Conservation (phyloP, 1,140 invertebrate species). For the Ylistrum balloti region DNA sequence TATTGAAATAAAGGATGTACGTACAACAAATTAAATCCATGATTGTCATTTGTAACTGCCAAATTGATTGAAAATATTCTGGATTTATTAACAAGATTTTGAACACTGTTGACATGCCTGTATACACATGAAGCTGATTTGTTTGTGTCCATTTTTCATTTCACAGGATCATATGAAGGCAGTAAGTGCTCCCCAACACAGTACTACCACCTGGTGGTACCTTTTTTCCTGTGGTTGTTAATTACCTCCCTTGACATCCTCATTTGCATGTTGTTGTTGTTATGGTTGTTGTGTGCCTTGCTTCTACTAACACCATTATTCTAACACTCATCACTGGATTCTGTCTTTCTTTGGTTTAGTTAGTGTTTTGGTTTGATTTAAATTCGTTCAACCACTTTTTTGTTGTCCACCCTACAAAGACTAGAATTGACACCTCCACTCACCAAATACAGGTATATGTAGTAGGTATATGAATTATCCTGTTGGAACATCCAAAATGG, state of each 20-base stretch:
- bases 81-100: neutral
- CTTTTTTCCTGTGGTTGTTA: neutral
- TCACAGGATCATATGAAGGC: slow-evolving; percentile 37
- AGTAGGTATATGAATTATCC: too few relatives aligned
- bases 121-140: slow-evolving; percentile 1
- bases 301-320: neutral
- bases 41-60: too few relatives aligned
- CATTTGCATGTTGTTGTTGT: slow-evolving; percentile 27
- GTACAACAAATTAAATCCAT: too few relatives aligned
- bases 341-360: neutral
- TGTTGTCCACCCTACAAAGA: neutral
- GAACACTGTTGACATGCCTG: neutral
- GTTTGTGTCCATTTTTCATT: slow-evolving; percentile 34
- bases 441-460: too few relatives aligned
- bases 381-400: neutral
- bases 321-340: neutral
- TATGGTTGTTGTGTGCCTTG: slow-evolving; percentile 2
- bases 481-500: too few relatives aligned
- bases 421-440: neutral
- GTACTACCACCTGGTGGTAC: slow-evolving; percentile 9
- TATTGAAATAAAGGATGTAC: neutral
- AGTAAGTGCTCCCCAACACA: slow-evolving; percentile 1
- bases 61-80: neutral
- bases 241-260: neutral
- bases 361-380: neutral